Evolutionary conservation across 2,113 vertebrate species (phyloP).

Genomic region (Castor canadensis): DNA sequence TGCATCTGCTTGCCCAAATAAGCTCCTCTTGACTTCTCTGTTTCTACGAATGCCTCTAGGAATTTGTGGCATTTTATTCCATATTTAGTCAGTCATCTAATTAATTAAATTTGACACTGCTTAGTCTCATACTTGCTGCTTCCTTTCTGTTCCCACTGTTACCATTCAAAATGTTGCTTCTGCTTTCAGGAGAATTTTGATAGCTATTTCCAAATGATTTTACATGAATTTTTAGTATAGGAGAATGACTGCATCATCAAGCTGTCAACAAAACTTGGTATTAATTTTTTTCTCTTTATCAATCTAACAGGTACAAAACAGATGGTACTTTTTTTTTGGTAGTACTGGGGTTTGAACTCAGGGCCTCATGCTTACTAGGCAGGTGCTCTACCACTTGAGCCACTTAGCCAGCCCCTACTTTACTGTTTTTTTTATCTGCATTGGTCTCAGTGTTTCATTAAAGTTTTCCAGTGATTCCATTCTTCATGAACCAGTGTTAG

Average conservation of each 20-base stretch:
- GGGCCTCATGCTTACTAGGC: no score
- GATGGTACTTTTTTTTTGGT: not conserved
- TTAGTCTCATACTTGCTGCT: not conserved
- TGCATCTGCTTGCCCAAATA: not conserved
- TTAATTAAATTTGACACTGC: not conserved
- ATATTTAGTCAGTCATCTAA: not conserved
- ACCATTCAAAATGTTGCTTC: not conserved
- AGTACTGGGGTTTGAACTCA: not conserved
- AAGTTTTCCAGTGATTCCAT: not conserved
- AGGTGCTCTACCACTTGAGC: not conserved
- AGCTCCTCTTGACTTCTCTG: not conserved
- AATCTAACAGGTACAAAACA: conserved; percentile 17
- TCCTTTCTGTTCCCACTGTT: not conserved
- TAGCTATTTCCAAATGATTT: not conserved
- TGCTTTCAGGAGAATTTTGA: conserved; percentile 23
- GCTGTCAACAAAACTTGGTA: not conserved
- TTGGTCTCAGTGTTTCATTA: no score
- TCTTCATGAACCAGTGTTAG: not conserved
- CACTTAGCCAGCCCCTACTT: no score
- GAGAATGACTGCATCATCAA: not conserved
- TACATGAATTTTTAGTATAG: not conserved
- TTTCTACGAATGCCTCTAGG: not conserved
- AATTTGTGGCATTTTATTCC: not conserved
- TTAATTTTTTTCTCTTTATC: not conserved
- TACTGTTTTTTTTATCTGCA: not conserved